These are phyloP conservation scores for Salarias fasciatus DNA, from an alignment of 2,797 vertebrate species.

Conservation along the genomic window DNA sequence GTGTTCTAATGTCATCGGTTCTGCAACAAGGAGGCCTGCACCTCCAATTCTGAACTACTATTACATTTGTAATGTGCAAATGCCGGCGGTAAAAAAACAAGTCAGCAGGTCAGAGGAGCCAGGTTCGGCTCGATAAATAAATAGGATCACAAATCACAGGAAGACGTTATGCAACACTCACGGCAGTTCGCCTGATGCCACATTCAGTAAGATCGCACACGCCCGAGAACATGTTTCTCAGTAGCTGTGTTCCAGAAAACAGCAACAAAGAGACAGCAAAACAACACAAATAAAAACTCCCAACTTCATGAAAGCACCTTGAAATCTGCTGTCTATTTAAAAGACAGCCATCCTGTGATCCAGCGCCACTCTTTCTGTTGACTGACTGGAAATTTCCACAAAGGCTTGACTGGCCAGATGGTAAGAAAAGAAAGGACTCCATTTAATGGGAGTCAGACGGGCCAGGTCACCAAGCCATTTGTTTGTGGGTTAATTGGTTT, in stretches of 20 bases:
- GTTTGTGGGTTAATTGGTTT: conserved; percentile 50
- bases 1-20: background rate
- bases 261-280: background rate
- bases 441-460: conserved; percentile 12
- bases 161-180: conserved; percentile 14
- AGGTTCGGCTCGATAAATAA: background rate
- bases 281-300: background rate
- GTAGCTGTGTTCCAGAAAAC: background rate
- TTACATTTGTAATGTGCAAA: background rate
- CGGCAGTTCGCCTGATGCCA: background rate
- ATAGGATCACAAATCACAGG: background rate
- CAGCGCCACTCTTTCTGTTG: no score
- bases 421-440: background rate
- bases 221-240: background rate
- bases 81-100: background rate
- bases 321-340: background rate
- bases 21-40: background rate
- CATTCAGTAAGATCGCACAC: background rate
- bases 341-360: background rate
- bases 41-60: conserved; percentile 14
- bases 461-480: conserved; percentile 33
- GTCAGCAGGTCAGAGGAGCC: background rate
- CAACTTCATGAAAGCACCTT: background rate
- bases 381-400: conserved; percentile 17
- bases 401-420: conserved; percentile 17